phyloP scores from a whole-genome alignment of 2,113 vertebrate genomes.

The Leiothrix lutea region DNA sequence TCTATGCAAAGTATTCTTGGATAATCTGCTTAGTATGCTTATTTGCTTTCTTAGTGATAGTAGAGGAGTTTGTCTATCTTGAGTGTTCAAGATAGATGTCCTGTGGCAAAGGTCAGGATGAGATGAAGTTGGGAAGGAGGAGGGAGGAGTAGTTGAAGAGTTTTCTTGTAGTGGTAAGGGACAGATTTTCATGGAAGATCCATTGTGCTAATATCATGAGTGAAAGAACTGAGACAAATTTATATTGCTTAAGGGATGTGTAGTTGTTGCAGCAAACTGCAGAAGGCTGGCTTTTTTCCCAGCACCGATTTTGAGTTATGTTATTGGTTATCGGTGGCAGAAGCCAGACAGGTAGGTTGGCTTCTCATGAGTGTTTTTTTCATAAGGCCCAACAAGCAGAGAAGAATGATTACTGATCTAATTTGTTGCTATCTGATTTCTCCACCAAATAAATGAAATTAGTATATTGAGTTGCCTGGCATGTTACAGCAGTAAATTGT shows the following conservation, averaged over 20 bases:
- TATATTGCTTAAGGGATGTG: background rate
- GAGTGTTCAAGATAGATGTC: background rate
- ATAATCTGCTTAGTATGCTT: background rate
- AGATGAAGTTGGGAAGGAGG: background rate
- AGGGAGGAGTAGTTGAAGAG: background rate
- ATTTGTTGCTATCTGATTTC: slow-evolving; percentile 16
- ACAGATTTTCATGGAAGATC: background rate
- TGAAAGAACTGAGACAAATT: background rate
- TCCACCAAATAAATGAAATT: background rate
- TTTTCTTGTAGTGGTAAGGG: background rate
- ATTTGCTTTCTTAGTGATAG: background rate
- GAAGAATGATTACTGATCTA: background rate
- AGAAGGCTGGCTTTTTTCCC: background rate
- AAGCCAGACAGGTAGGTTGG: background rate
- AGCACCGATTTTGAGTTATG: background rate
- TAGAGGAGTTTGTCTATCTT: background rate
- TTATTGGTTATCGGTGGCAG: background rate
- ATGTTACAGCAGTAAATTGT: background rate
- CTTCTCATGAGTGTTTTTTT: background rate
- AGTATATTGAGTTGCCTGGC: background rate
- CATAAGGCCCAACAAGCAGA: background rate
- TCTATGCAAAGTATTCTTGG: background rate
- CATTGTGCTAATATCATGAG: background rate
- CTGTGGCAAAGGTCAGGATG: background rate
- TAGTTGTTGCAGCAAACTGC: background rate